A percentile compares a stretch with the other conserved stretches of the same genome.
phyloP scores from a whole-genome alignment of 2,888 invertebrate species.

The Polydrusus pterygomalis region DNA sequence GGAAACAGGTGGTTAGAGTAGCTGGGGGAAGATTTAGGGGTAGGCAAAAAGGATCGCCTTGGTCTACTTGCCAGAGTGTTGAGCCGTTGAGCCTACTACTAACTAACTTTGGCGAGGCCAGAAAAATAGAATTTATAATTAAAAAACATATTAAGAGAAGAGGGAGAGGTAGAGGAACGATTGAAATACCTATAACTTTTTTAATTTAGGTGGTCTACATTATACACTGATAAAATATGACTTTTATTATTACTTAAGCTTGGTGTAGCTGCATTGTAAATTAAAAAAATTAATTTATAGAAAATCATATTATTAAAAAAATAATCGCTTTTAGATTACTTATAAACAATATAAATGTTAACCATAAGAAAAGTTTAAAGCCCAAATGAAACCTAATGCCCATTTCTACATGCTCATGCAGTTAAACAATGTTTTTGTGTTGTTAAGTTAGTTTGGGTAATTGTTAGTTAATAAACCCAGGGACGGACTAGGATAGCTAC shows the following conservation, averaged over 20 bases:
- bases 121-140: too few relatives aligned
- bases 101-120: too few relatives aligned
- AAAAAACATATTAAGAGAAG: too few relatives aligned
- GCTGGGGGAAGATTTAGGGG: too few relatives aligned
- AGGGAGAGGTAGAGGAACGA: too few relatives aligned
- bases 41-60: too few relatives aligned
- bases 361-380: constrained; percentile 10
- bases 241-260: constrained; percentile 1
- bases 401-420: constrained; percentile 65
- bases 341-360: not conserved
- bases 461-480: not conserved
- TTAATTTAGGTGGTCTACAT: too few relatives aligned
- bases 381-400: constrained; percentile 41
- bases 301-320: constrained; percentile 30
- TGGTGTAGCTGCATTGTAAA: constrained; percentile 22
- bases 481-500: not conserved
- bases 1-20: too few relatives aligned
- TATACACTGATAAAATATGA: too few relatives aligned
- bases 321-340: not conserved
- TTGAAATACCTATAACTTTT: too few relatives aligned
- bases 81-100: too few relatives aligned
- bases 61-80: too few relatives aligned
- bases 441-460: constrained; percentile 42
- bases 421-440: constrained; percentile 66
- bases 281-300: constrained; percentile 1